Evolutionary conservation across 2,797 vertebrate species (phyloP).

Genomic region (Taenioides sp.): DNA sequence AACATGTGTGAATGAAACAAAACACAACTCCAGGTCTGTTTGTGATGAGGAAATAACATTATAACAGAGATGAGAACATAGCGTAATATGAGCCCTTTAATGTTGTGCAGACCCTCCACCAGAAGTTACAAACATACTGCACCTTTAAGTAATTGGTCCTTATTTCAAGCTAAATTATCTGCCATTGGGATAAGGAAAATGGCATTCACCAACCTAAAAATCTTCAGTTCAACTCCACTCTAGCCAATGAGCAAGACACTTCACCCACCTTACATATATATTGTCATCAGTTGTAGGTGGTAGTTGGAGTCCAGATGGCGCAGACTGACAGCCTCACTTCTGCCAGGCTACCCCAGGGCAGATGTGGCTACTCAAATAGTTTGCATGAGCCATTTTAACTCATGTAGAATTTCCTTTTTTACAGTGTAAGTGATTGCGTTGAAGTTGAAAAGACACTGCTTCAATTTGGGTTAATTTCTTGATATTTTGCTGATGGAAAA

Average conservation of each 20-base stretch:
- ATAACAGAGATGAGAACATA: too few relatives aligned
- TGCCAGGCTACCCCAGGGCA: not conserved
- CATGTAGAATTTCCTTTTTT: not conserved
- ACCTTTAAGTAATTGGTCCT: not conserved
- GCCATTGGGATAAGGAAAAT: not conserved
- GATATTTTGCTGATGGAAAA: slow-evolving; percentile 46
- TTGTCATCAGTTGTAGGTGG: too few relatives aligned
- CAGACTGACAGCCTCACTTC: not conserved
- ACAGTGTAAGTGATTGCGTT: slow-evolving; percentile 17
- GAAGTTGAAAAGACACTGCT: slow-evolving; percentile 57
- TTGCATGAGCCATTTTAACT: not conserved
- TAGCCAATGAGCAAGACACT: not conserved
- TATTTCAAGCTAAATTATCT: not conserved
- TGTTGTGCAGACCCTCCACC: too few relatives aligned
- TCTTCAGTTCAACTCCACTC: not conserved
- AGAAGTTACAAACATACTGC: too few relatives aligned
- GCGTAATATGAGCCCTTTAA: too few relatives aligned
- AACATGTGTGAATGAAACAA: too few relatives aligned
- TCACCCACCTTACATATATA: not conserved
- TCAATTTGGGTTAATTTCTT: slow-evolving; percentile 48
- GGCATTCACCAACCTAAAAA: not conserved
- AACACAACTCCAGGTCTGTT: too few relatives aligned
- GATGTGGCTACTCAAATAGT: too few relatives aligned
- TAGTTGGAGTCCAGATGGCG: too few relatives aligned
- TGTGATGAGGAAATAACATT: too few relatives aligned